Evolutionary conservation across 2,113 vertebrate species (phyloP), one percentile per base, ranked within the genome.

Genomic region (Urocolius indicus): DNA sequence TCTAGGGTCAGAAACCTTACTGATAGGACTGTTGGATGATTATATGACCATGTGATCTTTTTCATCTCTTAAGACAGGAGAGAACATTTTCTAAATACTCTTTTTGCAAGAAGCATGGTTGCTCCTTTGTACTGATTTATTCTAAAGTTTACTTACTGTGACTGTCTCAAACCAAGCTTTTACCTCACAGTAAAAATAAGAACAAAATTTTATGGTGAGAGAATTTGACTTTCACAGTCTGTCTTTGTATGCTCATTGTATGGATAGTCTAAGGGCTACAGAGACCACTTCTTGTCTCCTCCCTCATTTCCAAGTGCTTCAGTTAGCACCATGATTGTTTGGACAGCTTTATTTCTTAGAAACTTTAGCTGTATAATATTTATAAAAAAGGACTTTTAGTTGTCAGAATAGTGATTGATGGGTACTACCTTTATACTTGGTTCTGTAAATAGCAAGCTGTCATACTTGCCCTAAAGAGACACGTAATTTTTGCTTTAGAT

Each of bases 61-160:
- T 49, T 45, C 2, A 22, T 26, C 21, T 54, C 41, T 59, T 63
- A 38, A 67, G 61, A 51, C 16, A 85, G 32, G 29, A 73, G 13
- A 61, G 95, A 84, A 75, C 13, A 3, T 16, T 79, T 54, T 54
- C 10, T 52, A 27, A 10, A 12, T 65, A 73, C 52, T 36, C 21
- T 54, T 1, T 72, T 78, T 58, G 13, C 26, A 46, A 51, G 59
- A 85, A 32, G 1, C 30, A 4, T 43, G 3, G 34, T 59, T 27
- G 2, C 34, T 68, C 32, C 8, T 58, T 61, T 0, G 0, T 5
- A 4, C 2, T 51, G 2, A 5, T 63, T 87, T 77, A 36, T n/a
- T 32, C 90, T 57, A 11, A 34, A 49, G 9, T n/a, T 84, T 30
- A 2, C 10, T 81, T 66, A 11, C 22, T 65, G 23, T 29, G 32